Evolutionary conservation across 2,113 vertebrate genomes (phyloP).

Genomic region (Oreochromis tanganicae): DNA sequence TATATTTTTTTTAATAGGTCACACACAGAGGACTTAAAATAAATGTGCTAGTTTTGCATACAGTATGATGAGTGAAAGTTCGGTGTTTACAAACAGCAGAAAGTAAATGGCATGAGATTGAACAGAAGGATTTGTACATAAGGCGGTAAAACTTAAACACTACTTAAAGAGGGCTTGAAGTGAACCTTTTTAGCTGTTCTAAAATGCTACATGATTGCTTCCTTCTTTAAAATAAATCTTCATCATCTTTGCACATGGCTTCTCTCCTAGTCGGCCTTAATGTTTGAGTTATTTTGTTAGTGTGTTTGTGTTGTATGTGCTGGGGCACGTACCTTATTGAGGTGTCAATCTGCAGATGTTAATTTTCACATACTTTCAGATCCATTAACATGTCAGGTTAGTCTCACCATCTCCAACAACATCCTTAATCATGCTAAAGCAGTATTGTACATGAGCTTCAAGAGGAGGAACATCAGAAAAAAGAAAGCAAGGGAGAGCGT

Average conservation of each 20-base stretch:
- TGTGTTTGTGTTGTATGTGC: neutral
- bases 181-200: neutral
- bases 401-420: neutral
- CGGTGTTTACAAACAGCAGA: neutral
- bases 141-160: neutral
- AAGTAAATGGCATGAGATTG: neutral
- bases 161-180: neutral
- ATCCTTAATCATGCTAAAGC: neutral
- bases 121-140: neutral
- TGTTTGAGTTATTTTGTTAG: neutral
- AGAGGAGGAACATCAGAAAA: neutral
- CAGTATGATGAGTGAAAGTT: accelerated
- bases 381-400: neutral
- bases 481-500: neutral
- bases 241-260: neutral
- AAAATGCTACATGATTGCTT: neutral
- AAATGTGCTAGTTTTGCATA: neutral
- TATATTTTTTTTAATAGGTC: neutral
- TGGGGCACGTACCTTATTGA: neutral
- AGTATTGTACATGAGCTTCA: neutral
- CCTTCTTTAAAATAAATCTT: neutral
- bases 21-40: neutral
- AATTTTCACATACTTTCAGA: neutral
- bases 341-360: neutral
- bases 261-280: neutral